Evolutionary conservation across 2,888 invertebrate genomes (phyloP).

Genomic region (Synergus laeviventris): DNA sequence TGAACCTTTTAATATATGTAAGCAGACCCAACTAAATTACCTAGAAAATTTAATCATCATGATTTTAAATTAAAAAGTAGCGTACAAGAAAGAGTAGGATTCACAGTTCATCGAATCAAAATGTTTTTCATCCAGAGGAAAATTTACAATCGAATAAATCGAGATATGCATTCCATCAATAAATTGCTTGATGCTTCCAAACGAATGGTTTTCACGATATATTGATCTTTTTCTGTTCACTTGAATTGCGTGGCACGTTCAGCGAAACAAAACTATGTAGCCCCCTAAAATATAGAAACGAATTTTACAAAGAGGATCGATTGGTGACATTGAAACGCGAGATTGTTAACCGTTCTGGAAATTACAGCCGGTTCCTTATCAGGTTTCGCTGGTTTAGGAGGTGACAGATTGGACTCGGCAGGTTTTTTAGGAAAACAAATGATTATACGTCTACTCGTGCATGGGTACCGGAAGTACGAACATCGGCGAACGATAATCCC

Average conservation of each 20-base stretch:
- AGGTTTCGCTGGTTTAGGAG: not conserved
- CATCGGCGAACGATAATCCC: conserved; percentile 43
- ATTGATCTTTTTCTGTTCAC: not conserved
- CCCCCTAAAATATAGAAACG: not conserved
- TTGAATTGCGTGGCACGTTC: not conserved
- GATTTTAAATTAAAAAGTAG: not conserved
- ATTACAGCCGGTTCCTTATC: not conserved
- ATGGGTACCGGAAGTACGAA: conserved; percentile 48
- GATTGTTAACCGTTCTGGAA: not conserved
- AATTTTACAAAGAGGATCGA: not conserved
- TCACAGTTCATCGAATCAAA: not conserved
- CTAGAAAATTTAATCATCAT: not conserved
- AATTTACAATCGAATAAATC: not conserved
- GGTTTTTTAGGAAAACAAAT: conserved; percentile 6
- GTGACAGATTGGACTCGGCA: not conserved
- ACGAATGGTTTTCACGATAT: conserved; percentile 2
- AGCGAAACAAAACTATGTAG: conserved; percentile 1
- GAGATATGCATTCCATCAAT: not conserved
- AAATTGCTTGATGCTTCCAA: conserved; percentile 3
- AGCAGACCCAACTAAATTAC: not conserved
- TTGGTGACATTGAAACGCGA: not conserved
- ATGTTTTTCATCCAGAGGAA: not conserved
- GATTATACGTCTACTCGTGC: not conserved
- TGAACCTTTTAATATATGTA: no score
- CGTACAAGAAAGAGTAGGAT: not conserved